Evolutionary conservation across 2,113 vertebrate genomes (phyloP).

Genomic region (Ictalurus furcatus): DNA sequence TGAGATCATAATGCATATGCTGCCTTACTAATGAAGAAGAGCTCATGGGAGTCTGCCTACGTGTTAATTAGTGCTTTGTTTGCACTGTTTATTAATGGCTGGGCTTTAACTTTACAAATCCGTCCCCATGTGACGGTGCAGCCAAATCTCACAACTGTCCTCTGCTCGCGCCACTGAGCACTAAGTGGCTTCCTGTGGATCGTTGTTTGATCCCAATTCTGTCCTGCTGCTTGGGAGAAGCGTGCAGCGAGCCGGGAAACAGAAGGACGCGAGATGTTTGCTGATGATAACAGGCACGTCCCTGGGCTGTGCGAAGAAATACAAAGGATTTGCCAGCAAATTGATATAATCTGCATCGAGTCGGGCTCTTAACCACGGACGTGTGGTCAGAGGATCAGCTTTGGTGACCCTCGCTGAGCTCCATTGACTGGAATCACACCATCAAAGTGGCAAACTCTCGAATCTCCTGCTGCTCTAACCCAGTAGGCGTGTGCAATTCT

Average conservation of each 20-base stretch:
- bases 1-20: constrained; percentile 35
- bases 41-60: constrained; percentile 37
- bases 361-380: background rate
- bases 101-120: constrained; percentile 68
- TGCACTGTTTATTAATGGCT: constrained; percentile 63
- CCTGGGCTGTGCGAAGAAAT: background rate
- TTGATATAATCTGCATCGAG: constrained; percentile 42
- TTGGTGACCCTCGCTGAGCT: constrained; percentile 35
- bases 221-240: constrained; percentile 28
- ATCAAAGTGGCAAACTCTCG: constrained; percentile 37
- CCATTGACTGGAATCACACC: constrained; percentile 40
- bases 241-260: background rate
- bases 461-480: constrained; percentile 43
- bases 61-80: constrained; percentile 61
- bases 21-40: constrained; percentile 33
- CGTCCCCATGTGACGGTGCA: constrained; percentile 27
- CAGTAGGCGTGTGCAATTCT: constrained; percentile 39
- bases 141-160: background rate
- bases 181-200: constrained; percentile 44
- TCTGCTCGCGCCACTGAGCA: background rate
- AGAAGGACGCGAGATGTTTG: background rate
- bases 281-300: constrained; percentile 10
- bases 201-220: constrained; percentile 45
- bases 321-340: constrained; percentile 34
- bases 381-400: constrained; percentile 12